Percentiles rank a stretch among this genome's conserved stretches.
These are phyloP conservation scores for Piscicola geometra DNA, from an alignment of 2,888 invertebrate species.

Conservation along the genomic window DNA sequence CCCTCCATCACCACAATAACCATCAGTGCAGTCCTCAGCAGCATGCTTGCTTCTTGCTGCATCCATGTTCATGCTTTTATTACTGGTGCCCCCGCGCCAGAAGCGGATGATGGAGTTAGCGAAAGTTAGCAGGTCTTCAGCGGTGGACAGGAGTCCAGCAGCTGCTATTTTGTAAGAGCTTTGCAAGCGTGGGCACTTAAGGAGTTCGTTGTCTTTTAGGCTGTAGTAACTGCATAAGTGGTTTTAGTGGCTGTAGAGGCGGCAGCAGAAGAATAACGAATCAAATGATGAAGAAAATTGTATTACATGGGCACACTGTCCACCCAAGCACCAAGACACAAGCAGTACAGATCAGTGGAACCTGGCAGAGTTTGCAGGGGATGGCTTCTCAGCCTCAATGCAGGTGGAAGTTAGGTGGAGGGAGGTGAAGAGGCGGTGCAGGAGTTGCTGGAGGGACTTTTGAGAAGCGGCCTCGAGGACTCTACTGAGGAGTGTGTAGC, in stretches of 20 bases:
- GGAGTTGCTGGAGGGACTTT: conserved; percentile 39
- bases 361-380: conserved; percentile 57
- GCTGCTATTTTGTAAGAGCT: conserved; percentile 64
- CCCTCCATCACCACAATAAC: neutral
- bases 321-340: too few species aligned
- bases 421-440: conserved; percentile 10
- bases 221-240: conserved; percentile 56
- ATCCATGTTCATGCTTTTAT: neutral
- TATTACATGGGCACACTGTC: too few species aligned
- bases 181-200: conserved; percentile 61
- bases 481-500: conserved; percentile 61
- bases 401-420: conserved; percentile 22
- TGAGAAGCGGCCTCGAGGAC: conserved; percentile 58
- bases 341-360: too few species aligned
- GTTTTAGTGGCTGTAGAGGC: too few species aligned
- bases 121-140: conserved; percentile 59
- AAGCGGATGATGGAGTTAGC: conserved; percentile 54
- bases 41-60: neutral
- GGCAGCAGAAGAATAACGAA: too few species aligned
- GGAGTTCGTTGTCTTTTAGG: conserved; percentile 53
- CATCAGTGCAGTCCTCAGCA: neutral
- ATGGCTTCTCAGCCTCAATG: conserved; percentile 47
- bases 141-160: conserved; percentile 62
- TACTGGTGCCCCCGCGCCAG: neutral
- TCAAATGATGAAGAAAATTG: too few species aligned